These are phyloP conservation scores for Phanerotoma sp. DNA, from an alignment of 2,888 invertebrate genomes.

Conservation along the genomic window DNA sequence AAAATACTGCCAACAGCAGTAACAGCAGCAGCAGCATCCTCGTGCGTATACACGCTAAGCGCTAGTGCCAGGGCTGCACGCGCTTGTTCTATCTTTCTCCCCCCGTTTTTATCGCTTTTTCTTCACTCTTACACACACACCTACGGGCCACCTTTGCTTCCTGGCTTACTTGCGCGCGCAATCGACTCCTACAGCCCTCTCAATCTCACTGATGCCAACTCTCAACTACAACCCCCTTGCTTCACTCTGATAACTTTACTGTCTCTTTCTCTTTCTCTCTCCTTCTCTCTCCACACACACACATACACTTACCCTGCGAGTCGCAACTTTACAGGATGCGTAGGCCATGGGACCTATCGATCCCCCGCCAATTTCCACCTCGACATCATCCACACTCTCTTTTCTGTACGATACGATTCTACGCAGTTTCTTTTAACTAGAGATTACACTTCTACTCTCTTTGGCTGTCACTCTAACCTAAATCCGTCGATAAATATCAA, in stretches of 20 bases:
- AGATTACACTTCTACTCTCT: neutral
- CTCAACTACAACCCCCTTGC: neutral
- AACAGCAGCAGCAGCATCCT: neutral
- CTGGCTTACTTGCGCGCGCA: conserved; percentile 12
- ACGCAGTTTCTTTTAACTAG: conserved; percentile 8
- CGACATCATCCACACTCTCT: conserved; percentile 32
- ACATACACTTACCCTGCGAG: neutral
- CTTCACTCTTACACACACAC: too few relatives aligned
- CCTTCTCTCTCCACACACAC: too few relatives aligned
- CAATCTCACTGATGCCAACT: too few relatives aligned
- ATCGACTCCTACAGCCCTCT: neutral
- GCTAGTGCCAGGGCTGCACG: conserved; percentile 5
- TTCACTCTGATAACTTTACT: too few relatives aligned
- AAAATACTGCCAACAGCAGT: neutral
- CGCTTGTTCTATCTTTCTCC: conserved; percentile 4
- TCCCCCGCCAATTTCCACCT: conserved; percentile 35
- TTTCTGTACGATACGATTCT: too few relatives aligned
- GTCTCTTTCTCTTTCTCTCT: too few relatives aligned
- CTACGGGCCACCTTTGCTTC: neutral
- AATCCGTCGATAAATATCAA: too few relatives aligned
- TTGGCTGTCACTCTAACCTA: neutral
- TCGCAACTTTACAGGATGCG: conserved; percentile 6
- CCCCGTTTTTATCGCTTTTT: neutral
- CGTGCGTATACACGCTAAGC: conserved; percentile 6
- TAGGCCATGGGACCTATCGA: conserved; percentile 28